These are phyloP conservation scores for Arnoldichthys spilopterus DNA, from an alignment of 2,797 vertebrate genomes.

Conservation along the genomic window DNA sequence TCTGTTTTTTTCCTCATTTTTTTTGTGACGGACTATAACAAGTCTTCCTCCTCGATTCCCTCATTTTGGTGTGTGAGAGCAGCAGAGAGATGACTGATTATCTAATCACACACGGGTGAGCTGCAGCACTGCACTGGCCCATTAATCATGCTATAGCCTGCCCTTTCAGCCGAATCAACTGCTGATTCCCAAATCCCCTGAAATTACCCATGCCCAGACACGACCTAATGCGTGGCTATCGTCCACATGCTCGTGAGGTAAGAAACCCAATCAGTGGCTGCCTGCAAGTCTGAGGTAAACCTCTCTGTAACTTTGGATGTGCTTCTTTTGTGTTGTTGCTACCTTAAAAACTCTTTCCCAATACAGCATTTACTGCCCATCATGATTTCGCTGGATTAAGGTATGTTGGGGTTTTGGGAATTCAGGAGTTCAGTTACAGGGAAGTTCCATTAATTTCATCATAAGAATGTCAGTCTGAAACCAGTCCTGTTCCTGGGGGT, in stretches of 20 bases:
- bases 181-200: constrained; percentile 56
- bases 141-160: constrained; percentile 61
- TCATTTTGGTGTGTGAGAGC: constrained; percentile 48
- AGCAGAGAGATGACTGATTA: constrained; percentile 60
- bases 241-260: constrained; percentile 10
- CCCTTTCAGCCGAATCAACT: constrained; percentile 58
- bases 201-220: constrained; percentile 54
- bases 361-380: not conserved
- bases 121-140: constrained; percentile 48
- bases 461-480: not conserved
- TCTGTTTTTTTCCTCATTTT: constrained; percentile 33
- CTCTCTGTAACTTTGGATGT: not conserved
- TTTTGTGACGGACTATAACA: constrained; percentile 40
- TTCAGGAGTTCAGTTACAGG: not conserved
- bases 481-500: not conserved
- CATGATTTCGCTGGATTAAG: constrained; percentile 13
- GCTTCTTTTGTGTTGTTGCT: constrained; percentile 1
- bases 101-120: constrained; percentile 60
- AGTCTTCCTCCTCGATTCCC: constrained; percentile 44
- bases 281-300: not conserved
- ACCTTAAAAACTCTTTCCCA: not conserved
- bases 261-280: constrained; percentile 24
- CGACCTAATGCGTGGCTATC: constrained; percentile 46
- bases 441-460: not conserved
- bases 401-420: not conserved